Evolutionary conservation across 1,140 invertebrate species (phyloP).

Genomic region (Bombus balteatus): DNA sequence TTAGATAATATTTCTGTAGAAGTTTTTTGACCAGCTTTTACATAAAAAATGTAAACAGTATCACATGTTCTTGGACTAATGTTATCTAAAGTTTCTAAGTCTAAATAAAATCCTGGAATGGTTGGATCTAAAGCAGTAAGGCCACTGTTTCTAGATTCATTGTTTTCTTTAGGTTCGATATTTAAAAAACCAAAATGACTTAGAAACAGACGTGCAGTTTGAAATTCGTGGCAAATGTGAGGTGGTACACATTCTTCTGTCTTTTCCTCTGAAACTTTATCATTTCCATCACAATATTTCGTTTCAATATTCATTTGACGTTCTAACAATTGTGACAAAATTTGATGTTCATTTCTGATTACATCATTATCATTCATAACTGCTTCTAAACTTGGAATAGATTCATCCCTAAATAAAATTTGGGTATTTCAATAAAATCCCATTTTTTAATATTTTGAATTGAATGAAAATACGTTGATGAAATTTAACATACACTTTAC

Average conservation of each 20-base stretch:
- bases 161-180: constrained; percentile 86
- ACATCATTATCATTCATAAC: constrained; percentile 85
- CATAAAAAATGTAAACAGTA: constrained; percentile 98
- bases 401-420: constrained; percentile 86
- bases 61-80: constrained; percentile 93
- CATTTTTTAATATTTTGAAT: constrained; percentile 3
- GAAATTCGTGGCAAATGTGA: constrained; percentile 93
- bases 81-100: constrained; percentile 90
- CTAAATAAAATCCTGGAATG: constrained; percentile 87
- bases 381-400: constrained; percentile 90
- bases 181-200: constrained; percentile 97
- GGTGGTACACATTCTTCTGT: constrained; percentile 91
- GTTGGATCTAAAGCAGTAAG: constrained; percentile 91
- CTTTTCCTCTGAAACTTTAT: constrained; percentile 82
- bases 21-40: constrained; percentile 91
- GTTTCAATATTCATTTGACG: constrained; percentile 82
- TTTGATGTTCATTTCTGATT: constrained; percentile 81
- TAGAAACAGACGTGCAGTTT: constrained; percentile 95
- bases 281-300: constrained; percentile 82
- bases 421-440: background rate
- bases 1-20: constrained; percentile 92
- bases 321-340: constrained; percentile 76
- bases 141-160: constrained; percentile 83
- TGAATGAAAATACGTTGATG: constrained; percentile 7
- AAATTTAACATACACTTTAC: constrained; percentile 88